Evolutionary conservation across 2,888 invertebrate genomes (phyloP), one percentile per base, ranked within the genome.

Genomic region (Endotricha flammealis): DNA sequence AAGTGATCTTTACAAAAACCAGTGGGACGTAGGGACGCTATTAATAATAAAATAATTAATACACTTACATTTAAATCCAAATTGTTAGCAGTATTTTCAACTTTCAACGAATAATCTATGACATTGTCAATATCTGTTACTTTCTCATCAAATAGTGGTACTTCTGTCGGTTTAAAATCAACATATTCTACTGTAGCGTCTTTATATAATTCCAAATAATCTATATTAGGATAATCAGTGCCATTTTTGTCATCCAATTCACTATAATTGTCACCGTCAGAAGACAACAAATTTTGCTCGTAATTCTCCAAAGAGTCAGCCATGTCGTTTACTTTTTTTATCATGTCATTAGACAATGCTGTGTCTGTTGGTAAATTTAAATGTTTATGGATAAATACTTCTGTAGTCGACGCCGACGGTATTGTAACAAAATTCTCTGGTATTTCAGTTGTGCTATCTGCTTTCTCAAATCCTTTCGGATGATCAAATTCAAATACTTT

Each of bases 141-240:
- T 10, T 30, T 24, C 6, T 37, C 5, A n/a, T n/a, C n/a, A n/a
- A n/a, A n/a, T n/a, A n/a, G n/a, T n/a, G 52, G 44, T 16, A 16
- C 14, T 31, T 50, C 53, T n/a, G 68, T 69, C 1, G 54, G 33
- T 12, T 50, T 47, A 14, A 67, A 67, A 1, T 59, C 38, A 11
- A 59, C 44, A 25, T 65, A 57, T 53, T 82, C 82, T 39, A 76
- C 74, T 0, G 76, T 80, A 0, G 76, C 79, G 36, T 83, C 82
- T 50, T 79, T 81, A 36, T 80, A 83, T 6, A 78, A 37, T 5
- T 81, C 82, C 32, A 80, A 41, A 39, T 83, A 83, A 45, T 83
- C 81, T 28, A 81, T 57, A 1, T 64, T 58, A 0, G 71, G 73
- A 43, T 83, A 83, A 49, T 83, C 83, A 1, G 79, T 78, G 0